phyloP scores from a whole-genome alignment of 2,888 invertebrate genomes.

The Drosophila quinaria region DNA sequence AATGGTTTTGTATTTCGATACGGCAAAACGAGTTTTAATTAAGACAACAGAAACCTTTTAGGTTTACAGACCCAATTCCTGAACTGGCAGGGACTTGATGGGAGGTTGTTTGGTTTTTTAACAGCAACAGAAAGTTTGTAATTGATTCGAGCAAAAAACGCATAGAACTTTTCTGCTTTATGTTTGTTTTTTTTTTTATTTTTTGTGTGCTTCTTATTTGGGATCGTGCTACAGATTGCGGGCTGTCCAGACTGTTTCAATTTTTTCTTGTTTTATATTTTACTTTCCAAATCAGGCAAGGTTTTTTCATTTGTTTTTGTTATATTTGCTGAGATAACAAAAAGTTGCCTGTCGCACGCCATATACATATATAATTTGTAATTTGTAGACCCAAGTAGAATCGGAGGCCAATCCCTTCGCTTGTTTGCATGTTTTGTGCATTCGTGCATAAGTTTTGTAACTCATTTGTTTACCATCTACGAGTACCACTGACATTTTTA shows the following conservation, averaged over 20 bases:
- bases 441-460: slow-evolving; percentile 81
- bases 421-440: slow-evolving; percentile 69
- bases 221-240: slow-evolving; percentile 59
- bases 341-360: slow-evolving; percentile 63
- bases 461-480: slow-evolving; percentile 74
- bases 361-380: slow-evolving; percentile 60
- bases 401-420: slow-evolving; percentile 52
- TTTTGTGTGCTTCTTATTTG: slow-evolving; percentile 7
- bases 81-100: slow-evolving; percentile 17
- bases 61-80: slow-evolving; percentile 32
- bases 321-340: slow-evolving; percentile 65
- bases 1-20: slow-evolving; percentile 53
- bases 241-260: slow-evolving; percentile 39
- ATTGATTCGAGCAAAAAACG: slow-evolving; percentile 77
- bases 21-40: slow-evolving; percentile 66
- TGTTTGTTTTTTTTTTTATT: not conserved
- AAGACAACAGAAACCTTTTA: slow-evolving; percentile 80
- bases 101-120: slow-evolving; percentile 59
- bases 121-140: slow-evolving; percentile 74
- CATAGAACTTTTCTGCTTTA: slow-evolving; percentile 49
- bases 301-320: slow-evolving; percentile 19
- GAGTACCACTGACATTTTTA: slow-evolving; percentile 73
- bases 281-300: slow-evolving; percentile 43
- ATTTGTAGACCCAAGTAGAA: slow-evolving; percentile 35
- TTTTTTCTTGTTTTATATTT: slow-evolving; percentile 17